Percentiles rank a stretch among this genome's conserved stretches.
phyloP scores from a whole-genome alignment of 2,888 invertebrate genomes.

The Serrognathus titanus region DNA sequence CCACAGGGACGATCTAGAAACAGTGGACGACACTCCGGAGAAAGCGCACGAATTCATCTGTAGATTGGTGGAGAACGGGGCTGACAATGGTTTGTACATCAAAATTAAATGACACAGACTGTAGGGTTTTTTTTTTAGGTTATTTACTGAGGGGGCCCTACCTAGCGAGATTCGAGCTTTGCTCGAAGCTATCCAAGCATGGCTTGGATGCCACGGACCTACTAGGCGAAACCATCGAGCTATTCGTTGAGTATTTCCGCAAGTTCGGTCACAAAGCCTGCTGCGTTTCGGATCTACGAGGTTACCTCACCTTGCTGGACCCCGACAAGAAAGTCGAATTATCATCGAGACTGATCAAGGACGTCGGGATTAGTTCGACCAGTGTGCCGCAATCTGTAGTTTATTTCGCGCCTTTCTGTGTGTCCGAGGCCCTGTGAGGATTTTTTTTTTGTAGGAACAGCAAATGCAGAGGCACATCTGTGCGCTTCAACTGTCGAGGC shows the following conservation, averaged over 20 bases:
- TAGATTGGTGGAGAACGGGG: conserved; percentile 43
- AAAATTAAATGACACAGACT: too few relatives aligned
- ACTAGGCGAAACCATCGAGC: conserved; percentile 62
- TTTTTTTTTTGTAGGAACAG: conserved; percentile 53
- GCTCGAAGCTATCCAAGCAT: conserved; percentile 57
- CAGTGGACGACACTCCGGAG: conserved; percentile 44
- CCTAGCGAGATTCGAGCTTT: conserved; percentile 76
- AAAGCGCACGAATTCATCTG: conserved; percentile 50
- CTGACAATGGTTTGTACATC: conserved; percentile 37
- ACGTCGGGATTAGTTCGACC: conserved; percentile 62
- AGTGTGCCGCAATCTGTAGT: conserved; percentile 63
- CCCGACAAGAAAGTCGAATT: conserved; percentile 59
- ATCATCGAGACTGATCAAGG: conserved; percentile 58
- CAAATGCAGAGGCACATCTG: conserved; percentile 82
- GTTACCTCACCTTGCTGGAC: conserved; percentile 70
- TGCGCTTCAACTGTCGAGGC: conserved; percentile 69
- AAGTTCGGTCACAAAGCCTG: conserved; percentile 85
- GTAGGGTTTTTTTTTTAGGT: conserved; percentile 41
- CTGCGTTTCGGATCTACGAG: conserved; percentile 77
- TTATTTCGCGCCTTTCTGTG: conserved; percentile 17
- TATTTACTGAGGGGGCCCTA: conserved; percentile 73
- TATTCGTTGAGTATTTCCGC: conserved; percentile 74
- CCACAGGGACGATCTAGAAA: conserved; percentile 30
- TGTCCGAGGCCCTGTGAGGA: neutral
- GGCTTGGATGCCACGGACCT: conserved; percentile 54